Evolutionary conservation across 2,113 vertebrate species (phyloP).

Genomic region (Erythrocebus patas): DNA sequence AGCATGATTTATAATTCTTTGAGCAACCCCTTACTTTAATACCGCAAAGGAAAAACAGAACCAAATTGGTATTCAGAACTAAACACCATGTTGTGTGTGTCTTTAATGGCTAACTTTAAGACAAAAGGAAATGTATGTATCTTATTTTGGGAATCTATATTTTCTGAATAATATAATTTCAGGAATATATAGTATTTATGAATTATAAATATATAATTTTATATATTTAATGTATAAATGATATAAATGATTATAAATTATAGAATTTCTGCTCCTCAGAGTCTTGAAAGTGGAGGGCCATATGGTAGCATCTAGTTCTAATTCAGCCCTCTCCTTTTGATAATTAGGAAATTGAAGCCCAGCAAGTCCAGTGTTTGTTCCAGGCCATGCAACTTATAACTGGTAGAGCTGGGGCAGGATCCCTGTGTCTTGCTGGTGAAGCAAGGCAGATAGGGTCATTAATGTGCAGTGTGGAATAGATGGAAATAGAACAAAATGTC

Average conservation of each 20-base stretch:
- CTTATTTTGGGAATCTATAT: not conserved
- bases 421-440: not conserved
- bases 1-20: too few species aligned
- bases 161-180: not conserved
- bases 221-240: not conserved
- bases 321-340: not conserved
- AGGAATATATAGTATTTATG: not conserved
- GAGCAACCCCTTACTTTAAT: not conserved
- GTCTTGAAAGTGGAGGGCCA: not conserved
- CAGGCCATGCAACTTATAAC: not conserved
- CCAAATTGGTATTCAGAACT: not conserved
- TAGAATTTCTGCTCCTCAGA: not conserved
- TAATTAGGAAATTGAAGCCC: not conserved
- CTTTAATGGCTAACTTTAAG: not conserved
- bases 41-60: not conserved
- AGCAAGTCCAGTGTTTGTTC: not conserved
- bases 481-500: constrained; percentile 63
- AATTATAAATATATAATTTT: not conserved
- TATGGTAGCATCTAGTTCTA: not conserved
- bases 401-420: too few species aligned
- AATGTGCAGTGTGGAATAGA: not conserved
- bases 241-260: not conserved
- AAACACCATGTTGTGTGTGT: not conserved
- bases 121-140: not conserved
- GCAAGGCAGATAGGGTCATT: too few species aligned